Base-by-base conservation (phyloP, 2,888 invertebrate species). In the Pantelozetes paolii region DNA sequence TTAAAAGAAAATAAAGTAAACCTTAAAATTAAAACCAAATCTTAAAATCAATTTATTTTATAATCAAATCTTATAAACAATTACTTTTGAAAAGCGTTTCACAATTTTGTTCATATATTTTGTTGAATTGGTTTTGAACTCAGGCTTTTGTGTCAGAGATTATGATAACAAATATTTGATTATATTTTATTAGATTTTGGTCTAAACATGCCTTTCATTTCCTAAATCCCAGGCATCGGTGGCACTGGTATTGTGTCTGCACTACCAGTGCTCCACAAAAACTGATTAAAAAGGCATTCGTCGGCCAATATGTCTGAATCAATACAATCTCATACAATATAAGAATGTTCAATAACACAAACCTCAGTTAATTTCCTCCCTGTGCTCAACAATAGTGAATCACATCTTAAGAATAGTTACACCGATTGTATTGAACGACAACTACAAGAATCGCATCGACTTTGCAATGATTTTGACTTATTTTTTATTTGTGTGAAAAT, bases 331-430 rank as follows among this genome's bases (percentile, higher is more conserved):
- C 67, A 67, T 36, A 42, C 40, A 67, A 67, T 67, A 67, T 64
- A 36, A 36, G 40, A 67, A 36, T 23, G 40, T 67, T 67, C 40
- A 67, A 67, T 67, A 67, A 67, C 67, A 67, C 67, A 67, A 67
- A 67, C 40, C 67, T 40, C n/a, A 67, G 67, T 67, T 67, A 67
- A 67, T 67, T 67, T 67, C 67, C 67, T 67, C 67, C 26, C 67
- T 67, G 23, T 40, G 67, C 67, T 62, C 67, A 67, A 40, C 62
- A 30, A 62, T 23, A 67, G 6, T 42, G 23, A 62, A 62, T 62
- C 32, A 67, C 42, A 67, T 67, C 23, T 67, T 40, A 5, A 40
- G 67, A 42, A 67, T 64, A 5, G 40, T 11, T 67, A 54, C 54
- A 54, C 23, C 23, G 20, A 2, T 45, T 18, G 2, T 45, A 45